Base-by-base conservation (phyloP, 2,888 invertebrate species). In the Caenorhabditis sp. region DNA sequence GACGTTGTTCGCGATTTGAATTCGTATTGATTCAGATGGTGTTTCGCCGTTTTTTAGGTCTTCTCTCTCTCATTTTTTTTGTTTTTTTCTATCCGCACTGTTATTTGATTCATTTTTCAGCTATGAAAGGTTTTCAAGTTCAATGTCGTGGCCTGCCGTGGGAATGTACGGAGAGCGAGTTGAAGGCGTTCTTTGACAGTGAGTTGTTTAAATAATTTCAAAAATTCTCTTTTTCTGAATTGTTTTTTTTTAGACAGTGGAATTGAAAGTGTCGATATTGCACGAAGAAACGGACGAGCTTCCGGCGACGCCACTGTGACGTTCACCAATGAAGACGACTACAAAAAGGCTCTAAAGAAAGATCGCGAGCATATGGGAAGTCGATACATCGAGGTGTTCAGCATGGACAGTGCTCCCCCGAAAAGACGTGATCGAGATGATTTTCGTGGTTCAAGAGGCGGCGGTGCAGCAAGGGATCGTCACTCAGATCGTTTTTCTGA, bases 111-210 rank as follows among this genome's bases (percentile, higher is more conserved):
- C n/a, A n/a, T n/a, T 28, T 74, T 65, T 20, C 51, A 76, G 67
- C 18, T 13, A 82, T 82, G 82, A 61, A 32, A 22, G 68, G 37
- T 1, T 69, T 60, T 35, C 20, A 58, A 60, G 82, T 82, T 37
- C 69, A 58, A 67, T 82, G 82, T 24, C 82, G 82, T n/a, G 83
- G 83, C 24, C 22, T 83, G n/a, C 83, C 83, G 1, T 83, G 68
- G 69, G 80, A 79, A 24, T 70, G 78, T 11, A 86, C 83, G 1
- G 85, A 85, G n/a, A 64, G 64, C 4, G 77, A 85, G 28, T 50
- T 86, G 58, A 72, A 53, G 32, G 67, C 61, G 26, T 86, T 84
- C 50, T 83, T 86, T 32, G 86, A 76, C 68, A 81, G 85, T 85
- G 11, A 55, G 71, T 60, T 35, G 9, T 8, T 28, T 28, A 5